Conservation (phyloP, 2,888 invertebrate genomes). For the Stegophylla sp. region DNA sequence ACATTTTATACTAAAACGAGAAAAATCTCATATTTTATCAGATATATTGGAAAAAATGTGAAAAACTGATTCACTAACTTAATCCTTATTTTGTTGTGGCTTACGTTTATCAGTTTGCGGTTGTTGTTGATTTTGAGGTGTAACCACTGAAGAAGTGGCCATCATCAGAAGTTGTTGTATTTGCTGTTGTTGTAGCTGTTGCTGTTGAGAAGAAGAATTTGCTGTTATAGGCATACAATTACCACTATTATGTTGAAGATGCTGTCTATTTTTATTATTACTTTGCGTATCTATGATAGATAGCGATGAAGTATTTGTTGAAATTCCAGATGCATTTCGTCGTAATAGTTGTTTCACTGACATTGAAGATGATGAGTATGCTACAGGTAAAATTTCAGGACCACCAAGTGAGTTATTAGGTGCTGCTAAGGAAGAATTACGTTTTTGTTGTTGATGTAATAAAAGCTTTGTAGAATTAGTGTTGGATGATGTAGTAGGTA, state of each 20-base stretch:
- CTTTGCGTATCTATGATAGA: background rate
- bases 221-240: background rate
- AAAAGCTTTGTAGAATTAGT: background rate
- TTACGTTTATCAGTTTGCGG: background rate
- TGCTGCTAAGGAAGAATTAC: background rate
- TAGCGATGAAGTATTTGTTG: background rate
- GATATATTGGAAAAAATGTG: too few relatives aligned
- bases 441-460: background rate
- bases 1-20: background rate
- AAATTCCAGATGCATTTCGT: background rate
- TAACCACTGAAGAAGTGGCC: background rate
- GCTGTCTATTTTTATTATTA: background rate
- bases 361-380: background rate
- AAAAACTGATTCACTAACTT: background rate
- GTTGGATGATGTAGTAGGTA: slow-evolving; percentile 64
- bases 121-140: background rate
- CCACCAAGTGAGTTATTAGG: background rate
- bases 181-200: too few relatives aligned
- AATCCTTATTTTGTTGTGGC: slow-evolving; percentile 14
- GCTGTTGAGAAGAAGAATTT: background rate
- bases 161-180: background rate
- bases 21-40: background rate
- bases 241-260: background rate
- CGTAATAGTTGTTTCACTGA: slow-evolving; percentile 44
- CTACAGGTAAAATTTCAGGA: background rate